Conservation (phyloP, 1,140 invertebrate species). For the Drosophila insularis region DNA sequence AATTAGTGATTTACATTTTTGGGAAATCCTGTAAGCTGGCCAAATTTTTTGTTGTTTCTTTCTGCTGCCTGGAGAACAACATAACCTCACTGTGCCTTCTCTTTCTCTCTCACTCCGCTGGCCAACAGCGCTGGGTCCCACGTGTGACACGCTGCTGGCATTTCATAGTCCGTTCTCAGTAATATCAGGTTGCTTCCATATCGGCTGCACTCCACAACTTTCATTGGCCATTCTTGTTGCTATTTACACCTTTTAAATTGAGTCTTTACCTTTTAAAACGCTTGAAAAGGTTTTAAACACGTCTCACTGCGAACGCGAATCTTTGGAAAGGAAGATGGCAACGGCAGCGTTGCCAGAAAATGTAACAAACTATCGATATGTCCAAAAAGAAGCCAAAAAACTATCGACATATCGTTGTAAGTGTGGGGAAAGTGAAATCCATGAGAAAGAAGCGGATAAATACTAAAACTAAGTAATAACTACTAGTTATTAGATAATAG, state of each 20-base stretch:
- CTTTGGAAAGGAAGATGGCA: constrained; percentile 67
- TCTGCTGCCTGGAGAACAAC: constrained; percentile 39
- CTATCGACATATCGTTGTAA: neutral
- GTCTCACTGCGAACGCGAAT: constrained; percentile 79
- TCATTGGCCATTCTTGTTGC: neutral
- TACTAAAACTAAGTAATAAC: too few species aligned
- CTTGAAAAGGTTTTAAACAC: constrained; percentile 82
- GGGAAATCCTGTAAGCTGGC: constrained; percentile 18
- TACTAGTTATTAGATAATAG: too few species aligned
- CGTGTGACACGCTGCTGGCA: constrained; percentile 53
- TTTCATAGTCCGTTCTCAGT: constrained; percentile 7
- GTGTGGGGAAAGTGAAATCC: too few species aligned
- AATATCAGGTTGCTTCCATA: constrained; percentile 25
- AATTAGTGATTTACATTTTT: constrained; percentile 37
- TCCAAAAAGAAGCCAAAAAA: neutral
- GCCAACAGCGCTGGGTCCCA: constrained; percentile 43
- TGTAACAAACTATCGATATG: neutral
- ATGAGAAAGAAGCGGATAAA: neutral
- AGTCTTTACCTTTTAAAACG: constrained; percentile 81
- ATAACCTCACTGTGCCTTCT: constrained; percentile 66
- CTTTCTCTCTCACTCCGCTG: constrained; percentile 38
- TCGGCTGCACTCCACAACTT: neutral
- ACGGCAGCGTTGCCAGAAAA: constrained; percentile 4
- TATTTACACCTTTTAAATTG: constrained; percentile 31
- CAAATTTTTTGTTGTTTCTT: constrained; percentile 55